Conservation (phyloP, 2,797 vertebrate species). For the Etheostoma perlongum region DNA sequence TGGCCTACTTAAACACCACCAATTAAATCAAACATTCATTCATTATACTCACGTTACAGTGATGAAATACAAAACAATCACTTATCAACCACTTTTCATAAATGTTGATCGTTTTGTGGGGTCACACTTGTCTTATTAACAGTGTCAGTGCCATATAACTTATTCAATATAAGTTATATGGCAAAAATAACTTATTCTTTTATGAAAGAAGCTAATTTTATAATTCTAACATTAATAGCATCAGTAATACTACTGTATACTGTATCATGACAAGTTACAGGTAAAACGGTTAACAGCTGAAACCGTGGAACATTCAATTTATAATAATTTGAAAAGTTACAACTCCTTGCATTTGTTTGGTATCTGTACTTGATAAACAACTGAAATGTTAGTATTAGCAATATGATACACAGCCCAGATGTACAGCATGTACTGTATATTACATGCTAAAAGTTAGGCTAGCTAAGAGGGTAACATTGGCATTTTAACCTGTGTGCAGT, state of each 20-base stretch:
- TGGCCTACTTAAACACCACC: constrained; percentile 32
- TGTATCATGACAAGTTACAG: not conserved
- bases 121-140: constrained; percentile 4
- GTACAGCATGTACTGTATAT: not conserved
- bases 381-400: not conserved
- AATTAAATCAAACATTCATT: constrained; percentile 37
- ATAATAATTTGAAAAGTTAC: not conserved
- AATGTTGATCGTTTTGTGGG: constrained; percentile 10
- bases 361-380: not conserved
- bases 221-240: not conserved
- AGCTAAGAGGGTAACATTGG: not conserved
- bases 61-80: constrained; percentile 26
- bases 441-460: not conserved
- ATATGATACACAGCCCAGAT: not conserved
- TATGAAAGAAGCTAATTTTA: not conserved
- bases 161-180: too few species aligned
- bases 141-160: not conserved
- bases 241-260: not conserved
- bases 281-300: not conserved
- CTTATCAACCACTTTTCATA: not conserved
- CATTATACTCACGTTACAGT: constrained; percentile 6
- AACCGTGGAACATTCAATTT: not conserved
- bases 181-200: too few species aligned
- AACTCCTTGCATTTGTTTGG: not conserved
- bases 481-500: not conserved